Evolutionary conservation across 2,113 vertebrate genomes (phyloP), one percentile per base, ranked within the genome.

Genomic region (Cryptomyrus ogoouensis): DNA sequence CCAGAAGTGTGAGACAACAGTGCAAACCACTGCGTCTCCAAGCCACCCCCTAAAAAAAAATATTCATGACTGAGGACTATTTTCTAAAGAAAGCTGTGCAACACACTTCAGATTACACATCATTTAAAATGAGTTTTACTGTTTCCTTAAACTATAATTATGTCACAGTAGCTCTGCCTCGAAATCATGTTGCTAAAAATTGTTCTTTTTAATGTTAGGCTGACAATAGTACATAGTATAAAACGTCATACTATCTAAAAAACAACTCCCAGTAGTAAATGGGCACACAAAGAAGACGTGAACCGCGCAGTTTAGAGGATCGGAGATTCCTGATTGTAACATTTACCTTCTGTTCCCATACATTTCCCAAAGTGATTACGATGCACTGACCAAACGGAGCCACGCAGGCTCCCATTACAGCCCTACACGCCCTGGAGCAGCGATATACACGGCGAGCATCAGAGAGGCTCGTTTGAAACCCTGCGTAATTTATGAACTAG

Each of bases 401-500:
- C 15, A 7, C 46, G 35, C 17, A 39, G 31, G 21, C 13, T 66
- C 42, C 15, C 6, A 52, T 7, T 52, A 27, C 35, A 5, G 21
- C 84, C 35, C 89, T 86, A 46, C 80, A 86, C 13, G 10, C 90
- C 66, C 87, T 87, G 90, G 15, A 56, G 50, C 31, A 21, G 90
- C 74, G 70, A 83, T 89, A 62, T 88, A 83, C 31, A 90, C 52
- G 70, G 44, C 47, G 74, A 80, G 66, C 89, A 89, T 74, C 91
- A 91, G 91, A 91, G 90, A 31, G 88, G 42, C 88, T 92, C 83
- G 87, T 91, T 88, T 87, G 74, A 90, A 92, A 88, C 74, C 44
- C 7, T 0, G 5, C 15, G 66, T 91, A 90, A 92, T 93, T 91
- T 92, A 92, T 90, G 13, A n/a, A 58, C 87, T 70, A 89, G 62